phyloP scores from a whole-genome alignment of 92 coral and sea anemone species.

The Zoanthus sociatus region DNA sequence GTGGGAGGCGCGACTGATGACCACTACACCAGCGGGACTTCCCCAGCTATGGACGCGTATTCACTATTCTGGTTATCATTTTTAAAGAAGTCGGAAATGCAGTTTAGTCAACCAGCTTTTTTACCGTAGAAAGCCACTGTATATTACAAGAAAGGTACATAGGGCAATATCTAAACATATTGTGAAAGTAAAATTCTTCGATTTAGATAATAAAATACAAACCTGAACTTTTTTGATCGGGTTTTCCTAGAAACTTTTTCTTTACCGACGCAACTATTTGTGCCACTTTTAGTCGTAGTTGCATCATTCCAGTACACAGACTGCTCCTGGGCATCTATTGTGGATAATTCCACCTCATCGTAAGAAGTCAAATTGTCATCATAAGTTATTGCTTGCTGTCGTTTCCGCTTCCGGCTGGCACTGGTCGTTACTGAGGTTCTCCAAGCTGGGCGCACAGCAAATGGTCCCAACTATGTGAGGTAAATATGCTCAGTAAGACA shows the following conservation, averaged over 20 bases:
- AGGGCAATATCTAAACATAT: no score
- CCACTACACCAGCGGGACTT: no score
- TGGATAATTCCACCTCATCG: neutral
- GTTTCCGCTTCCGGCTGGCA: constrained; percentile 26
- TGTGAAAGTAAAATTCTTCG: neutral
- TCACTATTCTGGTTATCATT: no score
- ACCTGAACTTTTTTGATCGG: constrained; percentile 13
- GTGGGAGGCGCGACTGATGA: no score
- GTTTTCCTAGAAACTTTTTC: constrained; percentile 1
- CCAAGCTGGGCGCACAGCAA: constrained; percentile 16
- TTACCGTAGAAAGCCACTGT: no score
- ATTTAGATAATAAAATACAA: neutral
- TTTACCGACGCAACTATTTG: neutral
- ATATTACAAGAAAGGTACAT: no score
- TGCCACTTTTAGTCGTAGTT: neutral
- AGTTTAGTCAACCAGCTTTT: no score
- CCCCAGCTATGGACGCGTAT: no score
- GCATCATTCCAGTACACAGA: constrained; percentile 33
- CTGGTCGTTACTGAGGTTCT: neutral
- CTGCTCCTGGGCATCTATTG: constrained; percentile 12
- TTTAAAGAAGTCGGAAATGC: no score
- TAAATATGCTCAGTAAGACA: neutral
- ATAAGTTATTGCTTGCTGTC: neutral
- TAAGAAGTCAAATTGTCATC: neutral
- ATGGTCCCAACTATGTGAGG: neutral